These are phyloP conservation scores for Pteria penguin DNA, from an alignment of 2,888 invertebrate genomes.

Conservation along the genomic window DNA sequence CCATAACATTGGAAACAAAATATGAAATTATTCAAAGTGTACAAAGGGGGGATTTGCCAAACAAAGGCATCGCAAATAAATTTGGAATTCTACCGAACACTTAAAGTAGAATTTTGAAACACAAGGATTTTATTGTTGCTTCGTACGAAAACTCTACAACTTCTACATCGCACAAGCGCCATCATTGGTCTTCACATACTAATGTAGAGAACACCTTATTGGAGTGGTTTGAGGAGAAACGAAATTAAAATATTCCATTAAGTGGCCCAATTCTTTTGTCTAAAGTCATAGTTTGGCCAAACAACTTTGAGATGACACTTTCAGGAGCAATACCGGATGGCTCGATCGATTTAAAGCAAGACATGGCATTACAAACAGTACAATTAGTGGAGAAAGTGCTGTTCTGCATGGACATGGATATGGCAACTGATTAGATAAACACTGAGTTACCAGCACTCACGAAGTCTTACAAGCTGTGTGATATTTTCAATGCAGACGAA, in stretches of 20 bases:
- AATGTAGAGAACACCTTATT: conserved; percentile 11
- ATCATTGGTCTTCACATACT: not conserved
- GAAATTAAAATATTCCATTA: conserved; percentile 14
- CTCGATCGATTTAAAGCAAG: conserved; percentile 30
- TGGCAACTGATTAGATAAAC: too few relatives aligned
- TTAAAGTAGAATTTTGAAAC: conserved; percentile 23
- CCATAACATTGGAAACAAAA: too few relatives aligned
- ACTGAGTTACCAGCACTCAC: too few relatives aligned
- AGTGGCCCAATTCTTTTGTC: conserved; percentile 26
- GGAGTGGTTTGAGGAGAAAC: conserved; percentile 8
- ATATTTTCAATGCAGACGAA: too few relatives aligned
- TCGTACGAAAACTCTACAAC: too few relatives aligned
- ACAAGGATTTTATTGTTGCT: conserved; percentile 7
- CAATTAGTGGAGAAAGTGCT: conserved; percentile 32
- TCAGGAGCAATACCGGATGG: conserved; percentile 29
- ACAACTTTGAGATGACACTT: conserved; percentile 7
- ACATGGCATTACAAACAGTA: conserved; percentile 29
- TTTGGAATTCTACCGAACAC: too few relatives aligned
- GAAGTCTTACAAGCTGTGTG: too few relatives aligned
- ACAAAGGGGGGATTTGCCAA: too few relatives aligned
- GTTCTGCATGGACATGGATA: too few relatives aligned
- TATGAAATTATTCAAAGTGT: too few relatives aligned
- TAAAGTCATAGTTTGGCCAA: conserved; percentile 29
- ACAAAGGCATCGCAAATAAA: too few relatives aligned
- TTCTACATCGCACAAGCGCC: not conserved